A percentile compares a stretch with the other conserved stretches of the same genome.
phyloP scores from a whole-genome alignment of 1,140 invertebrate species.

The Drosophila quadrilineata region DNA sequence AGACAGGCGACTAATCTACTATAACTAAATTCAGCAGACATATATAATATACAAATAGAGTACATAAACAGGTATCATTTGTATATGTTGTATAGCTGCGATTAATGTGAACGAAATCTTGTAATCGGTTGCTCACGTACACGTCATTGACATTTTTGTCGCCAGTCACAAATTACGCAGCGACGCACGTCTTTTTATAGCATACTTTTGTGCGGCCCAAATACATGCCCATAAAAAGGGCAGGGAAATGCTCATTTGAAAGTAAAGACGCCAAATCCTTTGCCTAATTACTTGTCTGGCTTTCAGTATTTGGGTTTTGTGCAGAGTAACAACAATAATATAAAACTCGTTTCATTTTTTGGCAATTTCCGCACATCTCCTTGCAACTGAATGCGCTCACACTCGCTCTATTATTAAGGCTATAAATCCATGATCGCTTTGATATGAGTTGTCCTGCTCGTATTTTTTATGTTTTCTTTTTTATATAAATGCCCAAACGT shows the following conservation, averaged over 20 bases:
- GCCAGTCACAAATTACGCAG: conserved; percentile 26
- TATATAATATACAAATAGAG: too few species aligned
- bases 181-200: conserved; percentile 55
- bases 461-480: conserved; percentile 58
- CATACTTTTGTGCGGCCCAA: conserved; percentile 25
- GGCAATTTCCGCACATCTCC: conserved; percentile 32
- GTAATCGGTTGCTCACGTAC: too few species aligned
- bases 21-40: too few species aligned
- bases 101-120: background rate
- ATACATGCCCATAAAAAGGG: conserved; percentile 11
- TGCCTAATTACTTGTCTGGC: conserved; percentile 75
- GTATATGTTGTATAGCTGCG: too few species aligned
- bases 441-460: conserved; percentile 64
- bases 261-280: conserved; percentile 59
- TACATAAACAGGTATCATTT: too few species aligned
- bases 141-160: conserved; percentile 30
- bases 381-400: background rate
- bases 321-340: background rate
- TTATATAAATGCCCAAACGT: conserved; percentile 67
- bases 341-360: conserved; percentile 34
- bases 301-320: conserved; percentile 46
- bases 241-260: conserved; percentile 27
- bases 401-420: conserved; percentile 70
- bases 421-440: conserved; percentile 79
- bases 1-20: conserved; percentile 17